These are phyloP conservation scores for Drosophila incognita DNA, from an alignment of 2,888 invertebrate genomes.

Conservation along the genomic window DNA sequence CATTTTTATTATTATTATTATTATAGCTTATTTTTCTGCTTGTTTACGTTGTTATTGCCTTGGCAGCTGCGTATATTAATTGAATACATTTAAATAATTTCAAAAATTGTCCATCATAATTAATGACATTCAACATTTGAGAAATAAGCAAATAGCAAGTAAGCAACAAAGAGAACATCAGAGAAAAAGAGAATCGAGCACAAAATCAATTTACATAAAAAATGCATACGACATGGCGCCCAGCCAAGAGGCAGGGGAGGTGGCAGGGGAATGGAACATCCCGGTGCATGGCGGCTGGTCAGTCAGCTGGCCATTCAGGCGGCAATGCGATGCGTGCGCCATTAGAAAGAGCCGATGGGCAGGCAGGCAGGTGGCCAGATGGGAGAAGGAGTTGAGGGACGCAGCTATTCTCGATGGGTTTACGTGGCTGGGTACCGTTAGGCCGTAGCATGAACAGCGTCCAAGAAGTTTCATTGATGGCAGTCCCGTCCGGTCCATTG, in stretches of 20 bases:
- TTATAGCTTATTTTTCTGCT: background rate
- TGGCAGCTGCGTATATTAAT: conserved; percentile 58
- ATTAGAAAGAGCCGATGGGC: conserved; percentile 65
- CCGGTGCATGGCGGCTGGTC: conserved; percentile 54
- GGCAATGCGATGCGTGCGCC: conserved; percentile 73
- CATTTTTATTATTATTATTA: no score
- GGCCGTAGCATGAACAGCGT: conserved; percentile 58
- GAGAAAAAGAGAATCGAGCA: conserved; percentile 11
- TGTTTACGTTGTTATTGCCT: conserved; percentile 49
- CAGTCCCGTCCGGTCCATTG: conserved; percentile 43
- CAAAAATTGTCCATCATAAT: conserved; percentile 69
- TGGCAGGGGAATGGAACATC: conserved; percentile 11
- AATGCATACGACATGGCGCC: conserved; percentile 77
- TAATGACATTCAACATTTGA: conserved; percentile 61
- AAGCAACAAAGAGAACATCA: conserved; percentile 3
- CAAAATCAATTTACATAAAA: conserved; percentile 77
- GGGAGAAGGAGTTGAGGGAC: background rate
- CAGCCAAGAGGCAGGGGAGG: conserved; percentile 30
- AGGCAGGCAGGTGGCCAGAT: conserved; percentile 4
- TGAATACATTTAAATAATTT: conserved; percentile 78
- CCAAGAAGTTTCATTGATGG: conserved; percentile 69
- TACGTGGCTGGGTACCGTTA: conserved; percentile 64
- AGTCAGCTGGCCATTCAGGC: conserved; percentile 73
- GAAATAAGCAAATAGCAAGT: conserved; percentile 13
- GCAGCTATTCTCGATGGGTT: conserved; percentile 34